Evolutionary conservation across 2,113 vertebrate species (phyloP), one percentile per base, ranked within the genome.

Genomic region (Pardalotus punctatus): DNA sequence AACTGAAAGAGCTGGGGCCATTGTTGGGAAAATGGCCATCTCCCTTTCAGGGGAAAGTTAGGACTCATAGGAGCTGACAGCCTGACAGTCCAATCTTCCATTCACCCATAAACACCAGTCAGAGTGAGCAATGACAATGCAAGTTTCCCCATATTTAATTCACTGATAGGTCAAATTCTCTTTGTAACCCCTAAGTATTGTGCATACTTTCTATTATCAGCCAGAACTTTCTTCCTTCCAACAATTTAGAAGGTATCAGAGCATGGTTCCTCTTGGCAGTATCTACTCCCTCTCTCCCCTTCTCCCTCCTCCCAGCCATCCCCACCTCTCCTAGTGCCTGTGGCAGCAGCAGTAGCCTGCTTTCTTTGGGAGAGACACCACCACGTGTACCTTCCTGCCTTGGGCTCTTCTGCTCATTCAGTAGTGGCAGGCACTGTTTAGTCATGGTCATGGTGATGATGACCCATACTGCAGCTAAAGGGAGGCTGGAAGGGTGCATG

Each of bases 21-120:
- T 45, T 85, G 57, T 65, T 91, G 92, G 90, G 78, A 96, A 95
- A 95, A 58, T 50, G 81, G 89, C 89, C 91, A 94, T 87, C 91
- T 82, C 66, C 78, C 54, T 82, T 81, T 80, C 61, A 87, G 74
- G 10, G 42, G 12, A 62, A 69, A 77, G 84, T 79, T 91, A 50
- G 81, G 38, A 45, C 84, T 95, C 87, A 87, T 70, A n/a, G 92
- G 77, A 93, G 23, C 58, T 95, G 93, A 93, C 92, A 97, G 66
- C 62, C 71, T 85, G 92, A 79, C 90, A 95, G 91, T 60, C 60
- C 1, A 0, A 51, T 85, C 62, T 95, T 54, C 91, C 81, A 12
- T 76, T 81, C 65, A 82, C 84, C 66, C 74, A 47, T 53, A 70
- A 74, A 22, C 29, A 25, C 71, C 76, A 47, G 62, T 54, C 7